phyloP scores from a whole-genome alignment of 2,888 invertebrate genomes.

The Corbicula japonica region DNA sequence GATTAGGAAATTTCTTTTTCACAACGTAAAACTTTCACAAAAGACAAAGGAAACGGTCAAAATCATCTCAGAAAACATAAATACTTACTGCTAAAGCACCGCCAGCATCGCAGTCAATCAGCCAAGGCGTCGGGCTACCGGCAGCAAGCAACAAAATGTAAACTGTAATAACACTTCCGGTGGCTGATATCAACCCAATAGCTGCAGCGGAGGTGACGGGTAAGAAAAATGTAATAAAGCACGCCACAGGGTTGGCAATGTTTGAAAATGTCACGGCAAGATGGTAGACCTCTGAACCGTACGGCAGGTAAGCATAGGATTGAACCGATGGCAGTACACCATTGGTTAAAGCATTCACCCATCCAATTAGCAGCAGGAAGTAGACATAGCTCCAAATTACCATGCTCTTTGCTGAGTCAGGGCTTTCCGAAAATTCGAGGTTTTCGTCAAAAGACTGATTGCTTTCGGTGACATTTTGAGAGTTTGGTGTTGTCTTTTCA shows the following conservation, averaged over 20 bases:
- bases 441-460: neutral
- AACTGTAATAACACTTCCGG: constrained; percentile 88
- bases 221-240: constrained; percentile 88
- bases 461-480: constrained; percentile 26
- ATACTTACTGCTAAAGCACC: constrained; percentile 90
- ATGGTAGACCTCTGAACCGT: constrained; percentile 92
- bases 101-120: constrained; percentile 89
- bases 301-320: constrained; percentile 93
- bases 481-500: constrained; percentile 3
- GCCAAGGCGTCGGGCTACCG: constrained; percentile 90
- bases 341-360: constrained; percentile 91
- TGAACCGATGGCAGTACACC: constrained; percentile 93
- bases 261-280: constrained; percentile 92
- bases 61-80: no score
- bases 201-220: constrained; percentile 73
- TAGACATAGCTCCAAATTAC: constrained; percentile 51
- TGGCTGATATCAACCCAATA: constrained; percentile 75
- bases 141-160: constrained; percentile 91
- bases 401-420: constrained; percentile 15
- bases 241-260: constrained; percentile 93
- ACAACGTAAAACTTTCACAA: no score
- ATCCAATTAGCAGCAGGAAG: constrained; percentile 86
- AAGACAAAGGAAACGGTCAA: no score
- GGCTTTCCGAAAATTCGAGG: neutral
- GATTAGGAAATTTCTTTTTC: no score